These are phyloP conservation scores for Varanus komodoensis DNA, from an alignment of 2,113 vertebrate genomes.

Conservation along the genomic window DNA sequence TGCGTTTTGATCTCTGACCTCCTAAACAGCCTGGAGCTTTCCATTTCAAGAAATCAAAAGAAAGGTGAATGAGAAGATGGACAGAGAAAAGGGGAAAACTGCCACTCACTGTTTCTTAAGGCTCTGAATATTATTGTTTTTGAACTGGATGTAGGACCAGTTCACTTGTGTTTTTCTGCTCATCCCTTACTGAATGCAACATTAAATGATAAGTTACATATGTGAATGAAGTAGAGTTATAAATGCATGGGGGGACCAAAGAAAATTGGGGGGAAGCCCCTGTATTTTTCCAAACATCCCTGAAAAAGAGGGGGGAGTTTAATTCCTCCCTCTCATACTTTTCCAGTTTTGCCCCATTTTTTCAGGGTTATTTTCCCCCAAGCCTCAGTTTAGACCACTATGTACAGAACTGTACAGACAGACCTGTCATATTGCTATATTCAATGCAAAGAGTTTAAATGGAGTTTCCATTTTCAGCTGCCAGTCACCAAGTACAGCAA, in stretches of 20 bases:
- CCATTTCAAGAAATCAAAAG: slow-evolving; percentile 34
- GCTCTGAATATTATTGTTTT: neutral
- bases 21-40: slow-evolving; percentile 30
- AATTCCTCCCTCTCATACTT: too few relatives aligned
- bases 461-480: neutral
- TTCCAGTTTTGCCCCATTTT: too few relatives aligned
- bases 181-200: neutral
- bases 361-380: too few relatives aligned
- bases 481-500: neutral
- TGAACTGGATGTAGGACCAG: neutral
- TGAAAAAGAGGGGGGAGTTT: too few relatives aligned
- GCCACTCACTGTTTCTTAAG: neutral
- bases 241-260: too few relatives aligned
- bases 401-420: neutral
- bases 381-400: too few relatives aligned
- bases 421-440: neutral
- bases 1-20: slow-evolving; percentile 39
- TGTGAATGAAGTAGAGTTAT: neutral
- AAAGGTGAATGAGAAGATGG: slow-evolving; percentile 15
- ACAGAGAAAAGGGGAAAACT: neutral
- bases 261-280: too few relatives aligned
- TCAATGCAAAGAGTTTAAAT: neutral
- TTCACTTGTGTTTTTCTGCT: neutral
- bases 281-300: too few relatives aligned
- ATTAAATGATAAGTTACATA: neutral